Evolutionary conservation across 2,888 invertebrate genomes (phyloP), one percentile per base, ranked within the genome.

Genomic region (Coelinius sp.): DNA sequence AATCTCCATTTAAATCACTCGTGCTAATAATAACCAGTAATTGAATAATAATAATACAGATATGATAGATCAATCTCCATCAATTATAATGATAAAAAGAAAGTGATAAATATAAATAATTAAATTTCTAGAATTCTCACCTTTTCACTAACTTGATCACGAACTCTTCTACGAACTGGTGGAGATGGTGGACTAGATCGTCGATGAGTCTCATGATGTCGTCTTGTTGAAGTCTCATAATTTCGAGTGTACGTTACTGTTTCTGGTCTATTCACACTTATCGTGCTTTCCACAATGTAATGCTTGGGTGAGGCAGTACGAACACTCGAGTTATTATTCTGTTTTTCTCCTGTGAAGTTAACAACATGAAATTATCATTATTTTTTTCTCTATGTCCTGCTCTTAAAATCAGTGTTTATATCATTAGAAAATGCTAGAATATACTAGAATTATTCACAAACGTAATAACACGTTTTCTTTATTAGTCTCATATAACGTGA

Each of bases 121-220:
- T 49, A 49, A 49, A 20, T 49, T 20, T 49, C 20, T 20, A 14
- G 17, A 20, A 20, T 49, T 49, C 46, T 7, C 35, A 53, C 8
- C 8, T 25, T n/a, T 52, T 14, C 1, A 12, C 41, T 8, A 69
- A 82, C 85, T 78, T 83, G 84, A 73, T 85, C 84, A 44, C 82
- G 80, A 38, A 79, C 77, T 76, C 82, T 81, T 1, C 86, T 78
- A n/a, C 86, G 80, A 64, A 79, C 75, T 2, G 86, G 86, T 8
- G 86, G 86, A 5, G 86, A 85, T 0, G 86, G 86, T 10, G 83
- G 81, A 68, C 76, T 75, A 53, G 77, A 70, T n/a, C 81, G 75
- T 52, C 77, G 78, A 8, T 78, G 78, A 17, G 79, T 78, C 10
- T 82, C 83, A 4, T 78, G 78, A 20, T 79, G 79, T 12, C 63